Percentiles rank a stretch among this genome's conserved stretches.
These are phyloP conservation scores for Bombyx mandarina DNA, from an alignment of 1,140 invertebrate species.

Conservation along the genomic window DNA sequence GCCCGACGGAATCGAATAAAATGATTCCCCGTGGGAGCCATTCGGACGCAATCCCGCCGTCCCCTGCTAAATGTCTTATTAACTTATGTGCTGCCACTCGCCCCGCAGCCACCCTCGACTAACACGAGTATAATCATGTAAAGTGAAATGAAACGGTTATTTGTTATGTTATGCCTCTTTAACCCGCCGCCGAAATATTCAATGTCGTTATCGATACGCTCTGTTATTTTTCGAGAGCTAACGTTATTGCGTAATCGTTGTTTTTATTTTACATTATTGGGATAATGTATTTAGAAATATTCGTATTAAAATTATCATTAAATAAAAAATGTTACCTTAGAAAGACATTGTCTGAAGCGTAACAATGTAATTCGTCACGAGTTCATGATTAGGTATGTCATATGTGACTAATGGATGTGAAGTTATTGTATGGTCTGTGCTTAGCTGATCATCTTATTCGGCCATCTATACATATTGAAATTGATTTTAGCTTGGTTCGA, in stretches of 20 bases:
- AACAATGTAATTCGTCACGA: too few relatives aligned
- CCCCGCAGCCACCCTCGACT: conserved; percentile 22
- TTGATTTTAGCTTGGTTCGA: too few relatives aligned
- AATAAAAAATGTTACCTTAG: too few relatives aligned
- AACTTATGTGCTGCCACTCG: conserved; percentile 53
- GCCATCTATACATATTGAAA: too few relatives aligned
- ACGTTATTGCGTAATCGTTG: conserved; percentile 7
- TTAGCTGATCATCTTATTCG: too few relatives aligned
- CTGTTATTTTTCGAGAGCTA: conserved; percentile 31
- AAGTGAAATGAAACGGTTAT: conserved; percentile 71
- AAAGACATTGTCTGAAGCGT: too few relatives aligned
- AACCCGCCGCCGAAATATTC: conserved; percentile 39
- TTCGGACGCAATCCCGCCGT: conserved; percentile 69
- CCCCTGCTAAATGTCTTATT: conserved; percentile 69
- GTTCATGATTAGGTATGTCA: too few relatives aligned
- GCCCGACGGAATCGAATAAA: conserved; percentile 71
- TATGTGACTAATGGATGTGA: too few relatives aligned
- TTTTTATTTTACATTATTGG: too few relatives aligned
- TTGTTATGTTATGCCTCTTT: conserved; percentile 63
- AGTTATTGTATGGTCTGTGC: too few relatives aligned
- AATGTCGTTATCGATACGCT: conserved; percentile 47
- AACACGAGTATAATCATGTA: conserved; percentile 69
- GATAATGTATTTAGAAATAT: too few relatives aligned
- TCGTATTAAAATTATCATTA: too few relatives aligned
- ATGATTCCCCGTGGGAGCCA: conserved; percentile 72